Evolutionary conservation across 2,888 invertebrate species (phyloP).

Genomic region (Tachystola acroxantha): DNA sequence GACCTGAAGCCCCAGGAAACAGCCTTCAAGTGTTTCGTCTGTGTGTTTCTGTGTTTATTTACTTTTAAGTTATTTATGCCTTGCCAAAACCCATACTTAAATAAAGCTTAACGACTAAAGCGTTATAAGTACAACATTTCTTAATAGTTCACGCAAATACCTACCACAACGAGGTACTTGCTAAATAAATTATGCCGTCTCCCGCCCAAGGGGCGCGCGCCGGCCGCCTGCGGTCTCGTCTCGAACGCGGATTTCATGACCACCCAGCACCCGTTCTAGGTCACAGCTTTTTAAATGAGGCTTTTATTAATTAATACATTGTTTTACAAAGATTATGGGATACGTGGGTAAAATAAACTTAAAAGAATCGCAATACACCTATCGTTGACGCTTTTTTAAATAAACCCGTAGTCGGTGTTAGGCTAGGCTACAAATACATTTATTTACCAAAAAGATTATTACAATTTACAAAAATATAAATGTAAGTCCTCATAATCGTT

Average conservation of each 20-base stretch:
- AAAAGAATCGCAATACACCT: too few species aligned
- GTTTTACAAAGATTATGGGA: constrained; percentile 6
- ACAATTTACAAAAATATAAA: too few species aligned
- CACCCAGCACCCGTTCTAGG: constrained; percentile 14
- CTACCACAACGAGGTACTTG: constrained; percentile 7
- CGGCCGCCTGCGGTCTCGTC: constrained; percentile 6
- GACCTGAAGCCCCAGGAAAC: too few species aligned
- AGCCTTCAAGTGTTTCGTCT: too few species aligned
- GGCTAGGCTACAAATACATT: too few species aligned
- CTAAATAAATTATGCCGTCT: constrained; percentile 14
- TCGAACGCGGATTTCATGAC: constrained; percentile 6
- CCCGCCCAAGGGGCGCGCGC: constrained; percentile 10
- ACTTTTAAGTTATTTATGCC: too few species aligned
- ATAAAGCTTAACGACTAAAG: constrained; percentile 11
- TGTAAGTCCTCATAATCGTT: too few species aligned
- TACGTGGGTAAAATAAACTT: too few species aligned
- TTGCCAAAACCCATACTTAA: constrained; percentile 5
- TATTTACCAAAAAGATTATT: too few species aligned
- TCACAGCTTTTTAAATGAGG: constrained; percentile 13
- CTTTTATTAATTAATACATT: constrained; percentile 6
- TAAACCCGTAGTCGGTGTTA: too few species aligned
- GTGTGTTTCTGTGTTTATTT: too few species aligned
- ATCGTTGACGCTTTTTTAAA: too few species aligned
- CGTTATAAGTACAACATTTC: constrained; percentile 13
- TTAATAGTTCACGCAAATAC: constrained; percentile 15